These are phyloP conservation scores for Pissodes strobi DNA, from an alignment of 1,140 invertebrate species.

Conservation along the genomic window DNA sequence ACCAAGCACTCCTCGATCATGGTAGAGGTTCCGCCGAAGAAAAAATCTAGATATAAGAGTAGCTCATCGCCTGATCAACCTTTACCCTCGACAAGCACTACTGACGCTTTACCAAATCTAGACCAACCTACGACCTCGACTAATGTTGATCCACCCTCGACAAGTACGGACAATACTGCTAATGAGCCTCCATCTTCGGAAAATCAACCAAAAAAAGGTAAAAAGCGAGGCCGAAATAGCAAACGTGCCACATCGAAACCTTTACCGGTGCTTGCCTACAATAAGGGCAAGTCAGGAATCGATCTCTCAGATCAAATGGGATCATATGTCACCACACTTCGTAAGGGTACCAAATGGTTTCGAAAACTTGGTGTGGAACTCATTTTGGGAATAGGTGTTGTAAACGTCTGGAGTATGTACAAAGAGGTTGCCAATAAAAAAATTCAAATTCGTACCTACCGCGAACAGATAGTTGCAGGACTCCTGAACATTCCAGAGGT, in stretches of 20 bases:
- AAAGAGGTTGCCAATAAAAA: too few relatives aligned
- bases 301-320: constrained; percentile 54
- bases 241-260: constrained; percentile 22
- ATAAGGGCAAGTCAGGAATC: constrained; percentile 52
- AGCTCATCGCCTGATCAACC: neutral
- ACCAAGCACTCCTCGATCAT: neutral
- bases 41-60: neutral
- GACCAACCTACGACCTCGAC: neutral
- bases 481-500: neutral
- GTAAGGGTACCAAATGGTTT: constrained; percentile 54
- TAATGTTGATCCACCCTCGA: too few relatives aligned
- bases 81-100: neutral
- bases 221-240: neutral
- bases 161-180: too few relatives aligned
- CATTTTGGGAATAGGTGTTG: constrained; percentile 25
- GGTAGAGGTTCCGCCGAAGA: neutral
- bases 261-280: constrained; percentile 55
- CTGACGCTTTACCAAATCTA: neutral
- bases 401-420: constrained; percentile 15
- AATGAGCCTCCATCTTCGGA: neutral
- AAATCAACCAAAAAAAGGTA: neutral
- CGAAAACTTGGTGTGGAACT: constrained; percentile 51
- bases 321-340: constrained; percentile 48
- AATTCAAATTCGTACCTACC: constrained; percentile 6
- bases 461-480: neutral